These are phyloP conservation scores for Drosophila melanogaster DNA, from an alignment of 1,140 invertebrate species.

Conservation along the genomic window Release_6_plus_ISO1_MT NT_033779.5:11379001-11379500, in stretches of 20 bases:
- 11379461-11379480: constrained; percentile 79
- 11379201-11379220: constrained; percentile 16
- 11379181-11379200: constrained; percentile 25
- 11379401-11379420: constrained; percentile 50
- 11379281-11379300: constrained; percentile 82
- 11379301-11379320: constrained; percentile 76
- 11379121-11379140: constrained; percentile 33
- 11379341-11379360: constrained; percentile 82
- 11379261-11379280: constrained; percentile 81
- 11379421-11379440: constrained; percentile 82
- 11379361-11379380: constrained; percentile 57
- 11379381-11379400: constrained; percentile 14
- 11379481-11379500: constrained; percentile 68
- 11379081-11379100: constrained; percentile 83
- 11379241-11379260: constrained; percentile 52
- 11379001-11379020: constrained; percentile 9
- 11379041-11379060: constrained; percentile 52
- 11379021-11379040: constrained; percentile 34
- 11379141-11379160: constrained; percentile 57
- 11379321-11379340: constrained; percentile 82
- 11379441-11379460: constrained; percentile 82
- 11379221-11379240: constrained; percentile 24
- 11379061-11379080: constrained; percentile 62
- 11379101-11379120: constrained; percentile 74
- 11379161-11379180: constrained; percentile 68